Evolutionary conservation across 2,797 vertebrate genomes (phyloP).

Genomic region (Microcaecilia unicolor): DNA sequence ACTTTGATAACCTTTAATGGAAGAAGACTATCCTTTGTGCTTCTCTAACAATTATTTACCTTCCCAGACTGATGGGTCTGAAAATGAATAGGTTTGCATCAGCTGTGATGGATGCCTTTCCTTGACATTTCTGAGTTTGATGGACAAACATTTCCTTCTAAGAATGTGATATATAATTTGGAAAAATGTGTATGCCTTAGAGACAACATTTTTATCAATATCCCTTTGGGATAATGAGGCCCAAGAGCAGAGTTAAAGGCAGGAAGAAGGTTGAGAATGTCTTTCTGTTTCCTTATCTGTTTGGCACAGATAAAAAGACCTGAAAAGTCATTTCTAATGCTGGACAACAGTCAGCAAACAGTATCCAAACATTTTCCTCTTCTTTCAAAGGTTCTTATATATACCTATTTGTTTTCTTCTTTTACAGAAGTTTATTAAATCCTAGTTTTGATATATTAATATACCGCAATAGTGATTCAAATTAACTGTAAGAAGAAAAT

Average conservation of each 20-base stretch:
- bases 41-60: conserved; percentile 11
- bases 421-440: too few species aligned
- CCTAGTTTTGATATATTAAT: too few species aligned
- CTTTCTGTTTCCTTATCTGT: conserved; percentile 31
- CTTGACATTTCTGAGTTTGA: conserved; percentile 29
- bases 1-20: conserved; percentile 11
- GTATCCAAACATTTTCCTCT: conserved; percentile 4
- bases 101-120: conserved; percentile 28
- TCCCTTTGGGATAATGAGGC: conserved; percentile 32
- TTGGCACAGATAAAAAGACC: conserved; percentile 27
- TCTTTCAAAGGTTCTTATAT: conserved; percentile 16
- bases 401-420: too few species aligned
- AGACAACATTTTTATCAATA: conserved; percentile 37
- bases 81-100: conserved; percentile 39
- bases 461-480: too few species aligned
- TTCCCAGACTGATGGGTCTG: conserved; percentile 28
- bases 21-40: conserved; percentile 10
- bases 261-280: conserved; percentile 27
- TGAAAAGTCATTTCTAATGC: conserved; percentile 14
- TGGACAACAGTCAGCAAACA: conserved; percentile 28
- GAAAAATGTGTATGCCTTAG: conserved; percentile 11
- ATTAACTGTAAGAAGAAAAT: too few species aligned
- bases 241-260: conserved; percentile 26
- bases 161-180: conserved; percentile 38
- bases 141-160: conserved; percentile 36